phyloP scores from a whole-genome alignment of 2,888 invertebrate genomes.

The Leptopilina myrica region DNA sequence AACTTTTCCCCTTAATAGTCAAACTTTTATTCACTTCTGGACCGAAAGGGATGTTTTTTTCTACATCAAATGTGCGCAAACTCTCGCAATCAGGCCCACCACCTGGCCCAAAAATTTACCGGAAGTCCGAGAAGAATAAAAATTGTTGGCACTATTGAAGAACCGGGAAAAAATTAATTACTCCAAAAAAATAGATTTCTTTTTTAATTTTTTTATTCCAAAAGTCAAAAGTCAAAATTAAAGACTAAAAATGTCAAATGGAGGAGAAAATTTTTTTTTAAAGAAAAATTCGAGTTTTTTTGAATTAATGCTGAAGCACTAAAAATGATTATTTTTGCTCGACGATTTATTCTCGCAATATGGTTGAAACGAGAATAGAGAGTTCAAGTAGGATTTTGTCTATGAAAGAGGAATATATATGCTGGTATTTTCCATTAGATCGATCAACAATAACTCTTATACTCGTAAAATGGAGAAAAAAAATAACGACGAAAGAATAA shows the following conservation, averaged over 20 bases:
- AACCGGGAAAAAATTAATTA: not conserved
- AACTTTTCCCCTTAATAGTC: not conserved
- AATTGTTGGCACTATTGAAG: not conserved
- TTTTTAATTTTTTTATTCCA: too few species aligned
- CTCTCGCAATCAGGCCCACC: constrained; percentile 1
- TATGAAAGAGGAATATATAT: constrained; percentile 7
- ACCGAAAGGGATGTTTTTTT: not conserved
- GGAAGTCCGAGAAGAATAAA: not conserved
- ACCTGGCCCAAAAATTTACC: not conserved
- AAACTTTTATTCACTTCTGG: not conserved
- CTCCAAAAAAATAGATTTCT: too few species aligned
- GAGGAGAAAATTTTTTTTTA: too few species aligned
- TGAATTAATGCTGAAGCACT: not conserved
- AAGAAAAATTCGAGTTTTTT: not conserved
- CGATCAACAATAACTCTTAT: constrained; percentile 12
- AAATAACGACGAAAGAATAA: constrained; percentile 33
- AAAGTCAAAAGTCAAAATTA: too few species aligned
- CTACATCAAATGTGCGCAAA: not conserved
- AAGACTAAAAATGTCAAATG: too few species aligned
- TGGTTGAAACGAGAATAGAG: constrained; percentile 15
- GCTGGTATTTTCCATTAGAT: constrained; percentile 22
- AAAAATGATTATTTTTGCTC: not conserved
- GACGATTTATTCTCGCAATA: not conserved
- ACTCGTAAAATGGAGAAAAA: too few species aligned
- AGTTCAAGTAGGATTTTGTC: constrained; percentile 34